Percentiles rank a stretch among this genome's conserved stretches.
These are phyloP conservation scores for Sphenopsis melanotis DNA, from an alignment of 2,797 vertebrate genomes.

Conservation along the genomic window DNA sequence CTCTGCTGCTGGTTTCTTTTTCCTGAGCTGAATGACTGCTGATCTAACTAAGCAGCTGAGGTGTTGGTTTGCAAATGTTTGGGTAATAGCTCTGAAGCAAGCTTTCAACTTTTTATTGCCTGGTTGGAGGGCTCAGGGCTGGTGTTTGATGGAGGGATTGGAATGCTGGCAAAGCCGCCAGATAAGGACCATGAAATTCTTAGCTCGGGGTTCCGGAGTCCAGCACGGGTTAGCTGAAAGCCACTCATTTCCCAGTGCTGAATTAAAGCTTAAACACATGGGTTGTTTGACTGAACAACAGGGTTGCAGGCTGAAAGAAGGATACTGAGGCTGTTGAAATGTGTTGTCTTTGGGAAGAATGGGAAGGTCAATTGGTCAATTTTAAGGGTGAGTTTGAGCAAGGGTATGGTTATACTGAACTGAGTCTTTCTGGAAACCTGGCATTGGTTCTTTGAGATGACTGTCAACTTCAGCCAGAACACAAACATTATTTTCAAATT, in stretches of 20 bases:
- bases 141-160: not conserved
- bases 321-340: not conserved
- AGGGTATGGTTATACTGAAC: not conserved
- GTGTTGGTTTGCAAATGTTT: not conserved
- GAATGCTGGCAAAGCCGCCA: not conserved
- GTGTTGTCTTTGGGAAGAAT: not conserved
- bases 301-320: not conserved
- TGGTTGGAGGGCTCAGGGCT: not conserved
- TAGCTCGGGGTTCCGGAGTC: not conserved
- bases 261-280: not conserved
- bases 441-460: not conserved
- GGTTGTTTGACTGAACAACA: not conserved
- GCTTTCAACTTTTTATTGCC: conserved; percentile 30
- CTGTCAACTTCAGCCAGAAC: not conserved
- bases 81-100: not conserved
- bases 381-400: not conserved
- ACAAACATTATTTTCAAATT: not conserved
- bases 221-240: not conserved
- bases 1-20: not conserved
- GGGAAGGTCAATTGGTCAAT: not conserved
- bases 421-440: not conserved
- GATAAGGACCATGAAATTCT: not conserved
- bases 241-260: not conserved
- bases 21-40: not conserved
- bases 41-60: not conserved